Percentiles rank a stretch among this genome's conserved stretches.
Evolutionary conservation across 2,797 vertebrate genomes (phyloP).

Genomic region (Paratrypauchen microcephalus): DNA sequence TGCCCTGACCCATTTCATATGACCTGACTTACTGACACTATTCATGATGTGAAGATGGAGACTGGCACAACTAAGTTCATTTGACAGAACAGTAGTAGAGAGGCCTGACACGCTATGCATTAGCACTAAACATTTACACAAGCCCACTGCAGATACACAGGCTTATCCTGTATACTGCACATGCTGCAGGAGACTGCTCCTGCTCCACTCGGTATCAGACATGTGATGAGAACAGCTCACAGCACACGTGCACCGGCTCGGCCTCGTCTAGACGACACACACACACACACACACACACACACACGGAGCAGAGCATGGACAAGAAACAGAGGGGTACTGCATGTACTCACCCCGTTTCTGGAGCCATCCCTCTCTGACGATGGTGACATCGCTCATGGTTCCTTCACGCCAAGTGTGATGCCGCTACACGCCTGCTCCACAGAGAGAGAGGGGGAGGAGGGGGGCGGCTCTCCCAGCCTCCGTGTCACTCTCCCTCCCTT

Average conservation of each 20-base stretch:
- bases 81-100: slow-evolving; percentile 31
- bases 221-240: slow-evolving; percentile 64
- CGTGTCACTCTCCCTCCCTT: slow-evolving; percentile 81
- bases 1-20: slow-evolving; percentile 41
- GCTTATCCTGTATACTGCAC: slow-evolving; percentile 55
- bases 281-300: slow-evolving; percentile 37
- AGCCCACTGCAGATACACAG: slow-evolving; percentile 41
- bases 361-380: slow-evolving; percentile 99
- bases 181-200: slow-evolving; percentile 34
- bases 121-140: slow-evolving; percentile 35
- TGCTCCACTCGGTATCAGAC: slow-evolving; percentile 45
- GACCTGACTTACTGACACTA: slow-evolving; percentile 41
- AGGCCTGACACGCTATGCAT: slow-evolving; percentile 23
- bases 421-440: slow-evolving; percentile 81
- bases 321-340: slow-evolving; percentile 41
- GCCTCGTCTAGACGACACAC: slow-evolving; percentile 63
- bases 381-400: slow-evolving; percentile 99
- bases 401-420: slow-evolving; percentile 87
- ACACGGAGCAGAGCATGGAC: slow-evolving; percentile 28
- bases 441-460: slow-evolving; percentile 69
- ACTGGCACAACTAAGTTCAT: slow-evolving; percentile 30
- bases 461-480: slow-evolving; percentile 76
- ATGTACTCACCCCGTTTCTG: slow-evolving; percentile 96
- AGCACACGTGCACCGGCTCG: slow-evolving; percentile 67
- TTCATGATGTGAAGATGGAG: slow-evolving; percentile 29